Evolutionary conservation across 1,140 invertebrate genomes (phyloP), one percentile per base, ranked within the genome.

Genomic region (Halyomorpha halys): DNA sequence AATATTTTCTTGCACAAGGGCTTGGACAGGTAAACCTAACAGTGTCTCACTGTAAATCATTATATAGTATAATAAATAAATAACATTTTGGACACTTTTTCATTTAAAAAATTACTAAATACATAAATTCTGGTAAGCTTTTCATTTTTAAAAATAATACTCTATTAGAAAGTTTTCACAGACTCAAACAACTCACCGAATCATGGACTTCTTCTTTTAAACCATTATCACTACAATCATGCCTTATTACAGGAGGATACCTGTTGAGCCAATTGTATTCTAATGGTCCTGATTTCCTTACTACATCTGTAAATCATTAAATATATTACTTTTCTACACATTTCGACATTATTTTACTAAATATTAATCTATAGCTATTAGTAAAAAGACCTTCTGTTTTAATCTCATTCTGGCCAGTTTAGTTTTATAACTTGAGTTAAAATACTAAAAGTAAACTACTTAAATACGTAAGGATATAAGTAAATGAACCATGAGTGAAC

Each of bases 141-240:
- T 4, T 30, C 3, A 30, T 4, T 8, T 30, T n/a, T n/a, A n/a
- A n/a, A n/a, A n/a, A n/a, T n/a, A n/a, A n/a, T n/a, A n/a, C n/a
- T n/a, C n/a, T n/a, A 39, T 39, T 39, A 39, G 11, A 39, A 39
- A 13, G 11, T 11, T 39, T 39, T 8, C 11, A 39, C 11, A 39
- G 1, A 39, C 34, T 39, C 34, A 39, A 39, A 8, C 2, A 23
- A 25, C 53, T 56, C 23, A 56, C 53, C 3, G 53, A 56, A 56
- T 56, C 53, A 23, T 19, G 23, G 4, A 56, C 23, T 9, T 56
- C 53, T 21, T 56, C 53, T 25, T 56, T 56, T 56, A 56, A 16
- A 25, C 23, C 53, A 56, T 25, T 56, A 25, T 56, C 53, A 21
- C 23, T 16, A 15, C 14, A 21, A 15, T 56, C 53, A 11, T 27